These are phyloP conservation scores for Lonchura striata DNA, from an alignment of 2,113 vertebrate species.

Conservation along the genomic window DNA sequence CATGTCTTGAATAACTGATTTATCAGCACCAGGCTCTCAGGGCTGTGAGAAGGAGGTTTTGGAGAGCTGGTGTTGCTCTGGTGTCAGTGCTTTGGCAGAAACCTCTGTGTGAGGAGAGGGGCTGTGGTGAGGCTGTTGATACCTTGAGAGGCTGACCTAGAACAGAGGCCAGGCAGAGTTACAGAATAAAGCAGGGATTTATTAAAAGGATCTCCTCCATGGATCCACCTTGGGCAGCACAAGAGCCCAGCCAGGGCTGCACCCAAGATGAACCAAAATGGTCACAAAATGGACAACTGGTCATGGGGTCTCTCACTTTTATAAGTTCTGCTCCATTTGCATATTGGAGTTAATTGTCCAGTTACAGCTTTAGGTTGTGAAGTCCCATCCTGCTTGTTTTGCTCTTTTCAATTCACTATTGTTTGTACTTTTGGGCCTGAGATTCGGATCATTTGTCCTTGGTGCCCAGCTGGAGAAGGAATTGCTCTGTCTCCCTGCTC, in stretches of 20 bases:
- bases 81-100: neutral
- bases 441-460: neutral
- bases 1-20: neutral
- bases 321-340: neutral
- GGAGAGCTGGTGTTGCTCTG: neutral
- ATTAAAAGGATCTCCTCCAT: neutral
- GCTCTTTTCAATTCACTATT: neutral
- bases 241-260: neutral
- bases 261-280: neutral
- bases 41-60: neutral
- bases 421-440: neutral
- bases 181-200: neutral
- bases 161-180: neutral
- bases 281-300: neutral
- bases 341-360: neutral
- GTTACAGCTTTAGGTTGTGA: neutral
- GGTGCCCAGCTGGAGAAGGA: neutral
- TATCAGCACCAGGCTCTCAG: accelerated
- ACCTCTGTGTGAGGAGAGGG: accelerated
- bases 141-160: neutral
- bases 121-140: neutral
- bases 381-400: neutral
- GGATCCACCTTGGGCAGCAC: neutral
- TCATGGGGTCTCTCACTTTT: neutral
- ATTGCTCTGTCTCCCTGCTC: neutral